These are phyloP conservation scores for Echinarachnius parma DNA, from an alignment of 53 echinoderm and acorn worm genomes.

Conservation along the genomic window DNA sequence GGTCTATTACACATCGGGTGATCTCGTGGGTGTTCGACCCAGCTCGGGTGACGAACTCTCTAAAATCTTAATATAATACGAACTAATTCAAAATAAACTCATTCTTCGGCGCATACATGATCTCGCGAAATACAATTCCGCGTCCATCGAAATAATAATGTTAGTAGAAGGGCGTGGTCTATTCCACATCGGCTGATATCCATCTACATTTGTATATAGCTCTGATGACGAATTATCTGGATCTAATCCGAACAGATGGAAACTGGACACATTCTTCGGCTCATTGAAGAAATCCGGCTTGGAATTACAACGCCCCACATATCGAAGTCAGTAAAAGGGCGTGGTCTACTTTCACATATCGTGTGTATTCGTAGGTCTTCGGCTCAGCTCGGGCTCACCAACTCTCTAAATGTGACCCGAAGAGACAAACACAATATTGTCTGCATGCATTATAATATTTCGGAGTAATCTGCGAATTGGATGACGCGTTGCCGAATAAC, in stretches of 20 bases:
- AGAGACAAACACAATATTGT: no score
- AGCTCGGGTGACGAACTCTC: background rate
- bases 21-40: constrained; percentile 15
- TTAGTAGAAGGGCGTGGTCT: constrained; percentile 9
- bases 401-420: no score
- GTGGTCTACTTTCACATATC: no score
- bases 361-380: no score
- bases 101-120: constrained; percentile 22
- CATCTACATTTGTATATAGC: background rate
- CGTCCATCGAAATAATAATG: background rate
- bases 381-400: no score
- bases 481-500: no score
- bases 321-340: constrained; percentile 7
- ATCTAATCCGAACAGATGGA: background rate
- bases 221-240: background rate
- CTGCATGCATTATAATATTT: no score
- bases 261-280: constrained; percentile 10
- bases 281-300: background rate
- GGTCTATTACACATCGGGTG: constrained; percentile 7
- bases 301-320: background rate
- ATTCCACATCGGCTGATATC: constrained; percentile 5
- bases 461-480: no score
- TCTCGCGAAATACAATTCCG: background rate
- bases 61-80: no score
- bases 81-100: background rate